Evolutionary conservation across 2,888 invertebrate species (phyloP).

Genomic region (Parascotia fuliginaria): DNA sequence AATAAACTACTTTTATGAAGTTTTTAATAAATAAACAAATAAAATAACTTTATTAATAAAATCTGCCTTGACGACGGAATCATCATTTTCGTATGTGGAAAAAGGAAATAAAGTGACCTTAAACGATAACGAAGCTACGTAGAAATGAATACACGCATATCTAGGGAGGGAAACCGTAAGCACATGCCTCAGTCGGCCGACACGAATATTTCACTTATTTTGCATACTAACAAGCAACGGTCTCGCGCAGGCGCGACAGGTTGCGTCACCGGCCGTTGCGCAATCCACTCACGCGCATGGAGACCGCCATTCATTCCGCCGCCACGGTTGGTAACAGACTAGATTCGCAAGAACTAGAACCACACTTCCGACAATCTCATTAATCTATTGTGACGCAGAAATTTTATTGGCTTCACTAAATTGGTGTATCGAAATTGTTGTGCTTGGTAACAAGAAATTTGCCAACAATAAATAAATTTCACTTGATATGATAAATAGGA

Average conservation of each 20-base stretch:
- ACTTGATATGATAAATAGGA: slow-evolving; percentile 29
- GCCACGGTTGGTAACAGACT: slow-evolving; percentile 69
- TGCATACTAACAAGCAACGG: slow-evolving; percentile 80
- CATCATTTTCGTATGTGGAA: background rate
- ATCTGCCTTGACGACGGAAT: background rate
- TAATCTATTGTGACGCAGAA: slow-evolving; percentile 46
- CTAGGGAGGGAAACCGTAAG: slow-evolving; percentile 62
- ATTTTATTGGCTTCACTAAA: slow-evolving; percentile 42
- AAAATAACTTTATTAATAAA: too few species aligned
- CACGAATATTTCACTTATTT: slow-evolving; percentile 76
- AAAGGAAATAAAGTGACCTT: slow-evolving; percentile 29
- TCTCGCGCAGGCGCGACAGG: slow-evolving; percentile 60
- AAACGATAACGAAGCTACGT: slow-evolving; percentile 38
- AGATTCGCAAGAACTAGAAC: slow-evolving; percentile 47
- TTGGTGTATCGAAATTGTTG: slow-evolving; percentile 31
- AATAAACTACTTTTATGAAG: too few species aligned
- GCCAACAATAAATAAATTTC: slow-evolving; percentile 32
- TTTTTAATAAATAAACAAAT: too few species aligned
- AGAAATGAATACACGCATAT: slow-evolving; percentile 45
- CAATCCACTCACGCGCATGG: slow-evolving; percentile 75
- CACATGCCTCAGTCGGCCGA: slow-evolving; percentile 59
- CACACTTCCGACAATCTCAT: slow-evolving; percentile 50
- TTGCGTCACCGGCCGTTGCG: slow-evolving; percentile 75
- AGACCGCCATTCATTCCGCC: slow-evolving; percentile 75
- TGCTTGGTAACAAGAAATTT: slow-evolving; percentile 36